phyloP scores from a whole-genome alignment of 1,140 invertebrate genomes.

The Apis laboriosa region DNA sequence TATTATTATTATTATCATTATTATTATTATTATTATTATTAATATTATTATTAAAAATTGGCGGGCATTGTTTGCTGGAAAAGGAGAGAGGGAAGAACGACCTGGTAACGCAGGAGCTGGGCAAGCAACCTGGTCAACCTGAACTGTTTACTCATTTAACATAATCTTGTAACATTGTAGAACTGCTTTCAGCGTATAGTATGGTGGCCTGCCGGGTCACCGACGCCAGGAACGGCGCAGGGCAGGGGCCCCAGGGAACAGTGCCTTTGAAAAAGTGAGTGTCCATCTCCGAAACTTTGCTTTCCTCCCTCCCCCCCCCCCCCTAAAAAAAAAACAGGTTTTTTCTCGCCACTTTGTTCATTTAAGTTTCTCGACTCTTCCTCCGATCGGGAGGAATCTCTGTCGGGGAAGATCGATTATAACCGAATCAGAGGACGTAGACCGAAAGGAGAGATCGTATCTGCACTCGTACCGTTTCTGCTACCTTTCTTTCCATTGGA shows the following conservation, averaged over 20 bases:
- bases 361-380: slow-evolving; percentile 14
- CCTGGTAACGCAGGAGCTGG: slow-evolving; percentile 62
- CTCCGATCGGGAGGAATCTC: not conserved
- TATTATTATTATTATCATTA: too few relatives aligned
- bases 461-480: slow-evolving; percentile 38
- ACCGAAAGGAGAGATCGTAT: slow-evolving; percentile 48
- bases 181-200: slow-evolving; percentile 94
- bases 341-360: slow-evolving; percentile 24
- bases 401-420: slow-evolving; percentile 10
- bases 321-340: slow-evolving; percentile 20
- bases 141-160: slow-evolving; percentile 62
- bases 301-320: not conserved
- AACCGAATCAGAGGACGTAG: slow-evolving; percentile 46
- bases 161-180: slow-evolving; percentile 79
- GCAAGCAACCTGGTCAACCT: slow-evolving; percentile 61
- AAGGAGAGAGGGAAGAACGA: not conserved
- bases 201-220: slow-evolving; percentile 97
- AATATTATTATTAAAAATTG: too few relatives aligned
- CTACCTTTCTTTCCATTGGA: too few relatives aligned
- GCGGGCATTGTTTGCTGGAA: not conserved
- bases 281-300: slow-evolving; percentile 51
- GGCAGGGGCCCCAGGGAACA: slow-evolving; percentile 92
- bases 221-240: slow-evolving; percentile 93
- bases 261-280: slow-evolving; percentile 99
- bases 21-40: too few relatives aligned